A percentile compares a stretch with the other conserved stretches of the same genome.
phyloP scores from a whole-genome alignment of 2,888 invertebrate species.

The Heteromyza rotundicornis region DNA sequence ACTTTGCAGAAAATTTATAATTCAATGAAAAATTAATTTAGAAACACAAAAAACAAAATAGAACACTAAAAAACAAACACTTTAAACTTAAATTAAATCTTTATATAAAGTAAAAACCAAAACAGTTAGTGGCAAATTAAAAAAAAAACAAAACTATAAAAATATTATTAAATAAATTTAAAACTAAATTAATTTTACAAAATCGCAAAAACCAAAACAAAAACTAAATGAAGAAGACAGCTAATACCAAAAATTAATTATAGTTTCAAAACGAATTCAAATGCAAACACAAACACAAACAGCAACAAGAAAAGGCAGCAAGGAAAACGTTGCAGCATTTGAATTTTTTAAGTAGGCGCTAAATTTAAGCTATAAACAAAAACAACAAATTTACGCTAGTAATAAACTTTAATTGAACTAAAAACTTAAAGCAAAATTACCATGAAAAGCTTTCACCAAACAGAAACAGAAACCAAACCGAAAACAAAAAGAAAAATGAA shows the following conservation, averaged over 20 bases:
- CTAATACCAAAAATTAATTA: slow-evolving; percentile 44
- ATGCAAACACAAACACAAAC: slow-evolving; percentile 8
- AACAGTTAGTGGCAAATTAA: slow-evolving; percentile 7
- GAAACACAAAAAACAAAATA: neutral
- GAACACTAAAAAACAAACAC: neutral
- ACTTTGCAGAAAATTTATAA: too few species aligned
- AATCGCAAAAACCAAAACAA: slow-evolving; percentile 3
- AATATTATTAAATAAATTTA: slow-evolving; percentile 3
- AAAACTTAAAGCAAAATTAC: neutral
- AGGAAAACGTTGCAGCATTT: slow-evolving; percentile 30
- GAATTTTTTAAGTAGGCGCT: slow-evolving; percentile 29
- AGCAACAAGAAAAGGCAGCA: slow-evolving; percentile 1
- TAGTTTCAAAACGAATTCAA: slow-evolving; percentile 30
- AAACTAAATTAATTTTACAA: slow-evolving; percentile 1
- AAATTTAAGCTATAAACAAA: neutral
- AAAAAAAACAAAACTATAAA: slow-evolving; percentile 16
- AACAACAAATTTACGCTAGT: neutral
- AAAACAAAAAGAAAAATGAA: slow-evolving; percentile 5
- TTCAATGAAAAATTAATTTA: too few species aligned
- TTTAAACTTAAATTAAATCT: too few species aligned
- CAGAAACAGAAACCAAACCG: neutral
- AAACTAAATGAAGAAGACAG: slow-evolving; percentile 32
- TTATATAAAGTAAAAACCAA: slow-evolving; percentile 5
- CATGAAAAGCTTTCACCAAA: neutral
- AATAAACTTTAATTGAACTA: neutral